Evolutionary conservation across 2,888 invertebrate genomes (phyloP).

Genomic region (Theodoxus fluviatilis): DNA sequence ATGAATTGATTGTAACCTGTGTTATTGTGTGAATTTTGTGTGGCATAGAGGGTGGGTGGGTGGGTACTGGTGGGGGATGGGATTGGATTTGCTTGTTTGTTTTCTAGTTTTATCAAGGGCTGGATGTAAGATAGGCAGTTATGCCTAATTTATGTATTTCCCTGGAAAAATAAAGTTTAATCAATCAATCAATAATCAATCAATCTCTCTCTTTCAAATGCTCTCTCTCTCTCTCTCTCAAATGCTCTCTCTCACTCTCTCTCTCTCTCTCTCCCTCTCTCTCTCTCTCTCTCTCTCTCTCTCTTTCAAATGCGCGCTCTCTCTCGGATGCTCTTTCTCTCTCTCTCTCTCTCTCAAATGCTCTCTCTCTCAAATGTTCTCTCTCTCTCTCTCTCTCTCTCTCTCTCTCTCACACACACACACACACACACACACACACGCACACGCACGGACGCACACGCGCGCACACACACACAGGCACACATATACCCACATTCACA

Average conservation of each 20-base stretch:
- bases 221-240: not conserved
- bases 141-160: no score
- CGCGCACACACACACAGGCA: constrained; percentile 16
- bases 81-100: not conserved
- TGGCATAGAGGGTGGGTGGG: no score
- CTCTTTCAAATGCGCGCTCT: constrained; percentile 21
- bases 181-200: no score
- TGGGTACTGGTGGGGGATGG: no score
- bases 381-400: not conserved
- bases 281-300: constrained; percentile 14
- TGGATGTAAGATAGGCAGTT: no score
- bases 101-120: not conserved
- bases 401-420: not conserved
- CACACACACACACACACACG: constrained; percentile 8
- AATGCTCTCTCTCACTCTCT: not conserved
- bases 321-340: constrained; percentile 24
- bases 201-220: not conserved
- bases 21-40: no score
- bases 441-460: constrained; percentile 11
- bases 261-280: not conserved
- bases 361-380: not conserved
- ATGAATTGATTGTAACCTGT: no score
- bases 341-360: constrained; percentile 19
- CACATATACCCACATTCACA: constrained; percentile 21
- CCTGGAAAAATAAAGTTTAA: no score